Evolutionary conservation across 2,113 vertebrate species (phyloP).

Genomic region (Rousettus leschenaultii): DNA sequence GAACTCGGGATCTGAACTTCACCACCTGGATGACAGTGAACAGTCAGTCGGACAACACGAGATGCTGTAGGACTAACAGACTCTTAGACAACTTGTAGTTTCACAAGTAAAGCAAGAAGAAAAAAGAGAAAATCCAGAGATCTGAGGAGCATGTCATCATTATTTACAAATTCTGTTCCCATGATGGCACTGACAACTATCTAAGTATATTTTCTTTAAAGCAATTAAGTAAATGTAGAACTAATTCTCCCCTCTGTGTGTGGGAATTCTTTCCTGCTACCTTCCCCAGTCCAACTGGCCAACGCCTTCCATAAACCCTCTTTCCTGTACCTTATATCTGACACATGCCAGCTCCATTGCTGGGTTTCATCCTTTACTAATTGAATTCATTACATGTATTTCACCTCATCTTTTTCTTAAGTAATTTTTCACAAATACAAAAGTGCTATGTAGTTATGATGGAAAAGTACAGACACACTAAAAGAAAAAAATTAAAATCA

Average conservation of each 20-base stretch:
- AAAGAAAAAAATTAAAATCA: slow-evolving; percentile 22
- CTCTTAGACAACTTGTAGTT: background rate
- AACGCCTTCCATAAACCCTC: background rate
- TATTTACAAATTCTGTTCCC: background rate
- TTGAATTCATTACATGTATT: background rate
- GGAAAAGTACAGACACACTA: background rate
- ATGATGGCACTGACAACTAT: background rate
- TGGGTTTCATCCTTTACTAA: background rate
- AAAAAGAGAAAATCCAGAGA: background rate
- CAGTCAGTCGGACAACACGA: background rate
- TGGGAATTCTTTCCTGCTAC: background rate
- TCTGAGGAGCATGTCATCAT: background rate
- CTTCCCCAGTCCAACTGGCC: background rate
- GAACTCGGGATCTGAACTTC: background rate
- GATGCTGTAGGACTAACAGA: background rate
- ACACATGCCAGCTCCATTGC: background rate
- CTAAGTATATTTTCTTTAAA: background rate
- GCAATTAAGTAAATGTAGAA: background rate
- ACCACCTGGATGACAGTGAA: background rate
- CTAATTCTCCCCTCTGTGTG: background rate
- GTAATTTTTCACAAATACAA: slow-evolving; percentile 24
- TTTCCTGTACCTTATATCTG: background rate
- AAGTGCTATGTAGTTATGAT: background rate
- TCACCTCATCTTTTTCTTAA: slow-evolving; percentile 29
- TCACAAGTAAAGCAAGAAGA: background rate